Conservation (phyloP, 2,113 vertebrate species). For the Odocoileus hemionus region DNA sequence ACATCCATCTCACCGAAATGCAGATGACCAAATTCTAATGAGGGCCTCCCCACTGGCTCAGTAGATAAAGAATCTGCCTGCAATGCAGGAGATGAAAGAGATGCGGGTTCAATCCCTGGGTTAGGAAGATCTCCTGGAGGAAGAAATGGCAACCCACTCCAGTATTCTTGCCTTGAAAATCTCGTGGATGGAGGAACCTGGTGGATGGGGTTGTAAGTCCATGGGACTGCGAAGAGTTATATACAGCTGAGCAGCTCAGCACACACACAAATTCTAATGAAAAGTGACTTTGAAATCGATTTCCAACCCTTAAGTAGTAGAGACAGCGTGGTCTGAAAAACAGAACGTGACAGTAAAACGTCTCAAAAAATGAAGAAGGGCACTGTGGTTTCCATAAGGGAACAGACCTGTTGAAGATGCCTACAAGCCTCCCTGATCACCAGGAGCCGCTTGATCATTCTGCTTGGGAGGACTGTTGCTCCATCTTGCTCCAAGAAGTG, state of each 20-base stretch:
- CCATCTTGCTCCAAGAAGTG: not conserved
- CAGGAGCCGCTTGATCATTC: not conserved
- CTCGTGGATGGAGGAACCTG: not conserved
- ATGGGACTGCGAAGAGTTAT: not conserved
- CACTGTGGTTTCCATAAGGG: conserved; percentile 16
- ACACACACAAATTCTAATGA: not conserved
- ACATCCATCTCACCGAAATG: not conserved
- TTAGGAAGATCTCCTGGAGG: not conserved
- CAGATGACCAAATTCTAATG: not conserved
- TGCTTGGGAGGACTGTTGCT: not conserved
- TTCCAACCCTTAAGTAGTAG: not conserved
- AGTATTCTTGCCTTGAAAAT: not conserved
- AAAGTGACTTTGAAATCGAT: not conserved
- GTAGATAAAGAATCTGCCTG: not conserved
- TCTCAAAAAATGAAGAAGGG: conserved; percentile 16
- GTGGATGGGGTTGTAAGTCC: not conserved
- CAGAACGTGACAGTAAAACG: not conserved
- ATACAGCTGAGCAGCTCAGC: not conserved
- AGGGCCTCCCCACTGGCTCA: not conserved
- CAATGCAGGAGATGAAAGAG: not conserved
- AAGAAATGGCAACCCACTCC: not conserved
- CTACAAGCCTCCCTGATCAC: not conserved
- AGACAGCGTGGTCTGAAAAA: not conserved
- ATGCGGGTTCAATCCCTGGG: accelerated
- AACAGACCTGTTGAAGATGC: not conserved